phyloP scores from a whole-genome alignment of 2,113 vertebrate genomes.

The Promerops cafer region DNA sequence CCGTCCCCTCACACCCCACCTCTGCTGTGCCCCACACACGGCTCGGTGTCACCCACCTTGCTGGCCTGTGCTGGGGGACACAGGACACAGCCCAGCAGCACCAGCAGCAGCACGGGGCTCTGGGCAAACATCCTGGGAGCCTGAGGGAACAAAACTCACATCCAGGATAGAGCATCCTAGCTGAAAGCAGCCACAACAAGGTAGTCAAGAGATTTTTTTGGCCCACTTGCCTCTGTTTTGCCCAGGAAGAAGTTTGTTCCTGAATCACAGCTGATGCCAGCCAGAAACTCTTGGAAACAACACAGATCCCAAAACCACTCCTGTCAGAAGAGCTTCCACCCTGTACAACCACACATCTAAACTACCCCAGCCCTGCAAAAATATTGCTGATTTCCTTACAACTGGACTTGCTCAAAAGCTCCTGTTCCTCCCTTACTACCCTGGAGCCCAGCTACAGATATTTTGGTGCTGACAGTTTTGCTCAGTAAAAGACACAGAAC shows the following conservation, averaged over 20 bases:
- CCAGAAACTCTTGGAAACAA: not conserved
- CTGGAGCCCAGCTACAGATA: not conserved
- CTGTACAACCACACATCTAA: not conserved
- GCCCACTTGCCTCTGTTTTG: not conserved
- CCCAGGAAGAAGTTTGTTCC: not conserved
- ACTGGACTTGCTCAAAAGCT: not conserved
- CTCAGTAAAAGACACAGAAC: not conserved
- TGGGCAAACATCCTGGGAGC: not conserved
- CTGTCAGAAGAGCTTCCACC: not conserved
- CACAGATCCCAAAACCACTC: not conserved
- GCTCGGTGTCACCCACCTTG: conserved; percentile 59
- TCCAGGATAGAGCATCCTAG: not conserved
- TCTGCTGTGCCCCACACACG: not conserved
- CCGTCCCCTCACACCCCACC: not conserved
- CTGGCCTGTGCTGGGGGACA: conserved; percentile 45
- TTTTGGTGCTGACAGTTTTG: not conserved
- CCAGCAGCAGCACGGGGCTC: conserved; percentile 28
- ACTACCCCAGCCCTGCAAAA: not conserved
- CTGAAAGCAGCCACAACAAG: not conserved
- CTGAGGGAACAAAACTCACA: conserved; percentile 10
- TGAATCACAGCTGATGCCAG: not conserved
- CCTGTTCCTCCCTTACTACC: not conserved
- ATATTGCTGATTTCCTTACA: not conserved
- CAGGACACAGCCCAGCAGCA: conserved; percentile 49
- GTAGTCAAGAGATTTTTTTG: not conserved